Evolutionary conservation across 2,888 invertebrate genomes (phyloP).

Genomic region (Apotomis capreana): DNA sequence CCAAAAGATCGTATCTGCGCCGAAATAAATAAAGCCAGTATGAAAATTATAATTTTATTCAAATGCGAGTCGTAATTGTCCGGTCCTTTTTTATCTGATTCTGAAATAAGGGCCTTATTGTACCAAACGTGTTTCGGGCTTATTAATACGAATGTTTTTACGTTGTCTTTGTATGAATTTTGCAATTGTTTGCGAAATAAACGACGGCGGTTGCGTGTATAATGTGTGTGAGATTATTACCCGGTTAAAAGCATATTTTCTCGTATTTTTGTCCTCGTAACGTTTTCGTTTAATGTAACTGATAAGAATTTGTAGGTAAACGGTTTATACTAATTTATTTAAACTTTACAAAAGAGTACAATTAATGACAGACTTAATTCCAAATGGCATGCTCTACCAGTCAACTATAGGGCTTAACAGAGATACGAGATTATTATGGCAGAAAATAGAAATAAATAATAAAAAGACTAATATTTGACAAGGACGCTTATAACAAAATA

Average conservation of each 20-base stretch:
- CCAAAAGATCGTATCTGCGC: slow-evolving; percentile 52
- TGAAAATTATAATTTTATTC: slow-evolving; percentile 64
- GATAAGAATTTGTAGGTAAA: background rate
- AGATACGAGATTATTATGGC: too few relatives aligned
- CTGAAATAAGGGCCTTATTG: slow-evolving; percentile 49
- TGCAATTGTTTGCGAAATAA: slow-evolving; percentile 21
- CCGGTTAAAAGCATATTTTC: slow-evolving; percentile 13
- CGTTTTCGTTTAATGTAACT: background rate
- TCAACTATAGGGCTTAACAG: too few relatives aligned
- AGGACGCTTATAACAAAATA: too few relatives aligned
- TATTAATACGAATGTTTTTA: slow-evolving; percentile 30
- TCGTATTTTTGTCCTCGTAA: slow-evolving; percentile 6
- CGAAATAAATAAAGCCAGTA: slow-evolving; percentile 56
- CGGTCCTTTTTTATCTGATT: slow-evolving; percentile 54
- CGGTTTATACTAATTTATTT: too few relatives aligned
- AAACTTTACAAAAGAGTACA: too few relatives aligned
- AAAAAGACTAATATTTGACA: too few relatives aligned
- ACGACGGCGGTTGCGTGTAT: background rate
- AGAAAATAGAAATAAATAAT: too few relatives aligned
- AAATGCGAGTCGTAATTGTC: slow-evolving; percentile 56
- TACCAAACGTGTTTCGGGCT: slow-evolving; percentile 23
- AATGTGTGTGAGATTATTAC: background rate
- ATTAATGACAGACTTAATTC: too few relatives aligned
- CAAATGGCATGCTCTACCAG: too few relatives aligned
- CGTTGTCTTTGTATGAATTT: slow-evolving; percentile 20